phyloP scores from a whole-genome alignment of 2,888 invertebrate genomes.

The Caenorhabditis parvicauda region DNA sequence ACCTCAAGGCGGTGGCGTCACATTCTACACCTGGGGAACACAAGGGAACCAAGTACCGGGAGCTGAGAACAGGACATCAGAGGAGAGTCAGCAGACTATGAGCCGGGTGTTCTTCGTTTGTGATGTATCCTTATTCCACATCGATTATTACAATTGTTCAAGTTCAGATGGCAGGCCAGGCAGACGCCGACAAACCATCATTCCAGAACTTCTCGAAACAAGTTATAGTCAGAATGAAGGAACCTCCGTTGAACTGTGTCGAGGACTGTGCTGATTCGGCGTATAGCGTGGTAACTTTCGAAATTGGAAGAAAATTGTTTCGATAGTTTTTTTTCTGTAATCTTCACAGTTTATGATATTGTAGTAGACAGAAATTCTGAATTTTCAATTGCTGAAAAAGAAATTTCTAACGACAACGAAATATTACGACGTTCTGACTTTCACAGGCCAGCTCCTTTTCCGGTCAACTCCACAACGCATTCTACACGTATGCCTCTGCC shows the following conservation, averaged over 20 bases:
- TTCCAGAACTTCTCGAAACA: conserved; percentile 28
- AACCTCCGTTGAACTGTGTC: conserved; percentile 40
- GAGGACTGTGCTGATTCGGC: conserved; percentile 8
- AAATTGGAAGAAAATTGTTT: background rate
- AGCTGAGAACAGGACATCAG: too few relatives aligned
- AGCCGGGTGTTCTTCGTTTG: conserved; percentile 16
- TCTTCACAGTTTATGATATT: too few relatives aligned
- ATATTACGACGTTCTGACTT: too few relatives aligned
- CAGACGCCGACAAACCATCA: conserved; percentile 2
- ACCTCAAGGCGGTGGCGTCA: background rate
- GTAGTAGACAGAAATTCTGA: too few relatives aligned
- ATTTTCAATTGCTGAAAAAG: too few relatives aligned
- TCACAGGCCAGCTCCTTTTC: conserved; percentile 24
- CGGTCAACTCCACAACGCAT: conserved; percentile 26
- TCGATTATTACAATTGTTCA: background rate
- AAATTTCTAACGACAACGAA: too few relatives aligned
- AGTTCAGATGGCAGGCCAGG: background rate
- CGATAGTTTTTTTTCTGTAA: too few relatives aligned
- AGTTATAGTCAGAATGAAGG: conserved; percentile 32
- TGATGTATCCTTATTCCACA: too few relatives aligned
- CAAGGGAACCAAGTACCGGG: too few relatives aligned
- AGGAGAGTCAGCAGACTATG: too few relatives aligned
- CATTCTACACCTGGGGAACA: background rate
- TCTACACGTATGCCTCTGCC: conserved; percentile 26
- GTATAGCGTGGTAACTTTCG: conserved; percentile 13